Evolutionary conservation across 2,113 vertebrate species (phyloP).

Genomic region (Pseudopodoces humilis): DNA sequence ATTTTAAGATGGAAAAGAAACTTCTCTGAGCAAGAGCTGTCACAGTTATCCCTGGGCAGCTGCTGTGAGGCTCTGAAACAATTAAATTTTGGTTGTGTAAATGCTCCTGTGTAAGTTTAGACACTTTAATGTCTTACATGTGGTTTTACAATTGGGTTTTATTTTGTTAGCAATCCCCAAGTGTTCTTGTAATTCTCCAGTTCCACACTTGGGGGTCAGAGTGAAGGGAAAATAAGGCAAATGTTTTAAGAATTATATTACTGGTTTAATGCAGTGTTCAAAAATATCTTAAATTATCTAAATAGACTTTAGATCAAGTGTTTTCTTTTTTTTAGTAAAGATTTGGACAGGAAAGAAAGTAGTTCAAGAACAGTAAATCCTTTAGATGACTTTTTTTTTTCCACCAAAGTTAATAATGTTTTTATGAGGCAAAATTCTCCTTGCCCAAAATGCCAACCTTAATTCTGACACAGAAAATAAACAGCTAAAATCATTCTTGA

Average conservation of each 20-base stretch:
- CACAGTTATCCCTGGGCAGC: neutral
- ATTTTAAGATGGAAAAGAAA: neutral
- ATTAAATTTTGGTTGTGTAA: neutral
- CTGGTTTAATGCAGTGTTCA: neutral
- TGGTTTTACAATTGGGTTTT: neutral
- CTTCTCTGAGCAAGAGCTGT: neutral
- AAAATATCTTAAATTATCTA: neutral
- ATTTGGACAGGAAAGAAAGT: neutral
- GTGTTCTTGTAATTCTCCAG: neutral
- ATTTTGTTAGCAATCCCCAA: neutral
- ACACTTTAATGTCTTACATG: neutral
- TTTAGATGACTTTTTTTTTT: neutral
- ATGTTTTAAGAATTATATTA: neutral
- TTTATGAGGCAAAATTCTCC: neutral
- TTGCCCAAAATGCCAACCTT: neutral
- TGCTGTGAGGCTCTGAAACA: neutral
- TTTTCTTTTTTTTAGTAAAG: neutral
- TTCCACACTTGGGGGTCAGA: neutral
- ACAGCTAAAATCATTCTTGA: neutral
- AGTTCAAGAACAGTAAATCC: neutral
- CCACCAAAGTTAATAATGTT: neutral
- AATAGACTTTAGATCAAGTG: neutral
- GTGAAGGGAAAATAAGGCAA: neutral
- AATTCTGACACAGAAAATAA: neutral
- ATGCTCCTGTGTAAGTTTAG: neutral